phyloP scores from a whole-genome alignment of 1,140 invertebrate genomes.

The Sweltsa coloradensis region DNA sequence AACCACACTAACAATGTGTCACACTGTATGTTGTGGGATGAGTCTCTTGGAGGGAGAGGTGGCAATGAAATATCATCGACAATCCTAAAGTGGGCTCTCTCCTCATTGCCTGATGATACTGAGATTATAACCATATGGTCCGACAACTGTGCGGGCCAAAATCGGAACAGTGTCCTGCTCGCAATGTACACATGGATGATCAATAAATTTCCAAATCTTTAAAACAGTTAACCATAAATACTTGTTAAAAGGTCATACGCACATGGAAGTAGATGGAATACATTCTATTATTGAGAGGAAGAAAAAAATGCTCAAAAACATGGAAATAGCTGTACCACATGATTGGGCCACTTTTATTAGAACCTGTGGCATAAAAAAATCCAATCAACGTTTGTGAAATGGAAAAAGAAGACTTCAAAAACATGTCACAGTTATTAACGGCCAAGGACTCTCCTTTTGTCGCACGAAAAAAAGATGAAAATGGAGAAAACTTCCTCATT shows the following conservation, averaged over 20 bases:
- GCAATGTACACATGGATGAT: conserved; percentile 9
- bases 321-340: conserved; percentile 2
- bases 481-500: no score
- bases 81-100: conserved; percentile 9
- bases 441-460: no score
- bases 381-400: no score
- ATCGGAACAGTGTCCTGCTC: conserved; percentile 10
- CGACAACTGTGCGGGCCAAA: conserved; percentile 12
- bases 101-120: conserved; percentile 1
- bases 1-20: conserved; percentile 3
- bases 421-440: no score
- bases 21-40: conserved; percentile 11
- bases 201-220: conserved; percentile 5
- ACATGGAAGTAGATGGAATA: conserved; percentile 12
- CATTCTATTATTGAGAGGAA: conserved; percentile 10
- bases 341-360: no score
- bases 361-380: no score
- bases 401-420: no score
- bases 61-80: conserved; percentile 12
- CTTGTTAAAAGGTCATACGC: conserved; percentile 10
- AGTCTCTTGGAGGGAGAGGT: conserved; percentile 9
- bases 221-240: conserved; percentile 11
- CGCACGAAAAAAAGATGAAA: no score
- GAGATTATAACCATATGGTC: conserved; percentile 9
- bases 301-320: conserved; percentile 4